phyloP scores from a whole-genome alignment of 2,888 invertebrate species.

The Hemistola chrysoprasaria region DNA sequence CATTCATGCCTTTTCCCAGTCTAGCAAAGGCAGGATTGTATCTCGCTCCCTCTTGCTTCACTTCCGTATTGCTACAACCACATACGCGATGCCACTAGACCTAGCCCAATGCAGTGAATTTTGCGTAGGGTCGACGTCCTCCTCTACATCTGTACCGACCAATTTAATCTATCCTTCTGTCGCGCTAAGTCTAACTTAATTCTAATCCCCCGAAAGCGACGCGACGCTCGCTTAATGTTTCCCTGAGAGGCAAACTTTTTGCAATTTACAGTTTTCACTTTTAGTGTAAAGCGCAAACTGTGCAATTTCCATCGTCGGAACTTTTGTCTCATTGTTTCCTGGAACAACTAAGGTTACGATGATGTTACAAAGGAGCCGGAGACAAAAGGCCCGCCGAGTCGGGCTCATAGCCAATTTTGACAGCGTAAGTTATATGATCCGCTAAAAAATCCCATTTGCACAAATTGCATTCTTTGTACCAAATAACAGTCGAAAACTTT shows the following conservation, averaged over 20 bases:
- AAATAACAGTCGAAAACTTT: slow-evolving; percentile 43
- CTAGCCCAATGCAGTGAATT: slow-evolving; percentile 83
- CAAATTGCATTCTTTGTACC: slow-evolving; percentile 59
- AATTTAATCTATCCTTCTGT: slow-evolving; percentile 36
- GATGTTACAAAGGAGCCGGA: slow-evolving; percentile 38
- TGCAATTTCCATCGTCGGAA: slow-evolving; percentile 54
- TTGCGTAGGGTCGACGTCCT: slow-evolving; percentile 82
- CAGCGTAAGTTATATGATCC: slow-evolving; percentile 40
- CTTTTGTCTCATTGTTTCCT: slow-evolving; percentile 41
- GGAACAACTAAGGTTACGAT: slow-evolving; percentile 38
- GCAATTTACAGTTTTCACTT: slow-evolving; percentile 48
- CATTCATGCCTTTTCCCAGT: slow-evolving; percentile 78
- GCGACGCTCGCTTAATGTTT: slow-evolving; percentile 17
- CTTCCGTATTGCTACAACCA: slow-evolving; percentile 73
- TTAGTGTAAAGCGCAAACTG: slow-evolving; percentile 46
- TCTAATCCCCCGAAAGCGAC: slow-evolving; percentile 37
- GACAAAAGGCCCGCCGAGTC: slow-evolving; percentile 50
- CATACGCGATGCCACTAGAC: slow-evolving; percentile 79
- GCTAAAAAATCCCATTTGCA: slow-evolving; percentile 68
- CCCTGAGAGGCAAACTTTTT: slow-evolving; percentile 31
- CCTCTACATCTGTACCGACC: slow-evolving; percentile 52
- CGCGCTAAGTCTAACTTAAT: slow-evolving; percentile 50
- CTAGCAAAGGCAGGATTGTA: slow-evolving; percentile 57
- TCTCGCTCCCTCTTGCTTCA: slow-evolving; percentile 60
- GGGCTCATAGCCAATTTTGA: slow-evolving; percentile 55